Evolutionary conservation across 2,113 vertebrate species (phyloP).

Genomic region (Nipponia nippon): DNA sequence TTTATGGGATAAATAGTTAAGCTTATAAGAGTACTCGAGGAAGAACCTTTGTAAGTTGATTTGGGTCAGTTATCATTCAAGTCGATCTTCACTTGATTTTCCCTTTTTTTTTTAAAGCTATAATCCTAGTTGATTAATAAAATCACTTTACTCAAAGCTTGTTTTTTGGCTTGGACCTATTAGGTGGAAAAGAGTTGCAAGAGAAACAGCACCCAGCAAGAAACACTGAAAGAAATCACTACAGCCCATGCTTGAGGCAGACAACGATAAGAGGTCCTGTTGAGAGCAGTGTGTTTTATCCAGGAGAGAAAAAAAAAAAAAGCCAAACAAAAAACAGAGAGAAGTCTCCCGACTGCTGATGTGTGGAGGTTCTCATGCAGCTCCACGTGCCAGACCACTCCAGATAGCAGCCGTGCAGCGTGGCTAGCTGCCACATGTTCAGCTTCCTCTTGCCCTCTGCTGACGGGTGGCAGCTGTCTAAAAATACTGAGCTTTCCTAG

Average conservation of each 20-base stretch:
- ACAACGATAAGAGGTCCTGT: neutral
- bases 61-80: neutral
- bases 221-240: neutral
- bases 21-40: neutral
- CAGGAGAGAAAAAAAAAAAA: no score
- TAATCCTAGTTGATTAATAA: neutral
- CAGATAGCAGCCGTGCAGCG: neutral
- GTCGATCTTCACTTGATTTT: neutral
- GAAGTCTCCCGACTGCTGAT: neutral
- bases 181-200: neutral
- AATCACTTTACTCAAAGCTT: neutral
- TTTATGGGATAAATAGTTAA: neutral
- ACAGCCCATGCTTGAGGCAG: neutral
- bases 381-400: neutral
- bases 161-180: neutral
- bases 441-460: neutral
- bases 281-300: neutral
- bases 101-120: neutral
- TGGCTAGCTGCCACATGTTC: neutral
- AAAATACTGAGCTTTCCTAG: neutral
- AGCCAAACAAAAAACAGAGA: neutral
- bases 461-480: neutral
- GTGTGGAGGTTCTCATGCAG: neutral
- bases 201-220: neutral
- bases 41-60: neutral